A percentile compares a stretch with the other conserved stretches of the same genome.
Evolutionary conservation across 2,888 invertebrate species (phyloP).

Genomic region (Cyclophora punctaria): DNA sequence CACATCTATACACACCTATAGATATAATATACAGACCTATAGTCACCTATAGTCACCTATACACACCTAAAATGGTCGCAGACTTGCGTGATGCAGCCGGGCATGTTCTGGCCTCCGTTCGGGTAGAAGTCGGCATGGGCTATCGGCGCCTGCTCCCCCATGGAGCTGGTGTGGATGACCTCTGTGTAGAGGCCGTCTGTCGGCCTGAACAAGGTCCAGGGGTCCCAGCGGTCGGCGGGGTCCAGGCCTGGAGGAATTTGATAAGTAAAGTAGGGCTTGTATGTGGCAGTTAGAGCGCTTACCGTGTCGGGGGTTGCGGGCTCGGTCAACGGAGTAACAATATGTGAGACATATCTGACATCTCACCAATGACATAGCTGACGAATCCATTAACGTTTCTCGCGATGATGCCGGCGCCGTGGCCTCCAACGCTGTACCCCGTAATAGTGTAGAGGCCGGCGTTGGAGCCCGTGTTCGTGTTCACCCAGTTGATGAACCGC

Average conservation of each 20-base stretch:
- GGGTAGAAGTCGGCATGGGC: slow-evolving; percentile 39
- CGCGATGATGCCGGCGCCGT: slow-evolving; percentile 31
- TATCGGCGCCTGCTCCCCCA: slow-evolving; percentile 24
- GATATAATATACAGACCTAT: too few relatives aligned
- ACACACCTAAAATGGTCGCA: slow-evolving; percentile 37
- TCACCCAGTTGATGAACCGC: slow-evolving; percentile 31
- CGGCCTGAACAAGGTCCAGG: slow-evolving; percentile 21
- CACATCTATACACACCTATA: too few relatives aligned
- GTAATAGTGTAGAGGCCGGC: slow-evolving; percentile 23
- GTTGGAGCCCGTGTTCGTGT: slow-evolving; percentile 13
- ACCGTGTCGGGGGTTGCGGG: too few relatives aligned
- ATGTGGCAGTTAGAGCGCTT: too few relatives aligned
- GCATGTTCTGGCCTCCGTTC: slow-evolving; percentile 31
- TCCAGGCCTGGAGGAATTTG: slow-evolving; percentile 26
- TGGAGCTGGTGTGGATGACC: slow-evolving; percentile 36
- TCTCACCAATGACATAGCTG: slow-evolving; percentile 29
- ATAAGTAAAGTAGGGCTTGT: too few relatives aligned
- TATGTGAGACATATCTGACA: too few relatives aligned
- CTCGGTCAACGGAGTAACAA: too few relatives aligned
- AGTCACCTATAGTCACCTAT: too few relatives aligned
- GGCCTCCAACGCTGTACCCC: slow-evolving; percentile 35
- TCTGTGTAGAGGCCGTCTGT: slow-evolving; percentile 34
- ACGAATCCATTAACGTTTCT: slow-evolving; percentile 23
- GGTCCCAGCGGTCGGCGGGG: slow-evolving; percentile 33
- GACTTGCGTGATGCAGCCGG: slow-evolving; percentile 28